Evolutionary conservation across 37 sponge, comb jelly and placozoan species (phyloP).

Genomic region (Tethya wilhelma): DNA sequence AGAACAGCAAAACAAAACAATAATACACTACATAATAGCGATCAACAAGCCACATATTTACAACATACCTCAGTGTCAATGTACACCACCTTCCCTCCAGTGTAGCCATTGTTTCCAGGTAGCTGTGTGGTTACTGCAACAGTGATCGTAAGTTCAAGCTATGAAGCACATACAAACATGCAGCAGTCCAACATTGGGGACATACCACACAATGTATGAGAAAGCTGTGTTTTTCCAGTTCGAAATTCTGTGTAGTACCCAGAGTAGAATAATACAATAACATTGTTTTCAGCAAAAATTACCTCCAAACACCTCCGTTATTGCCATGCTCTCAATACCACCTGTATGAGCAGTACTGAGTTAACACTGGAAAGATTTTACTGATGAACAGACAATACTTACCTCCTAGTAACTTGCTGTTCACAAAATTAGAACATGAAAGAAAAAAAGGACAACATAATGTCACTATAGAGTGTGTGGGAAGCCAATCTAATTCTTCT

Average conservation of each 20-base stretch:
- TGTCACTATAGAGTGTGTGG: no score
- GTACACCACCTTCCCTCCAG: constrained; percentile 97
- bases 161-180: neutral
- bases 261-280: neutral
- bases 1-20: neutral
- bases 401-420: constrained; percentile 84
- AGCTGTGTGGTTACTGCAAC: constrained; percentile 88
- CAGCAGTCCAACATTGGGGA: neutral
- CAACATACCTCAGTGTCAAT: constrained; percentile 94
- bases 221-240: constrained; percentile 98
- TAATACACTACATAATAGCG: neutral
- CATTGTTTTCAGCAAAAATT: neutral
- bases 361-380: neutral
- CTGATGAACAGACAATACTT: neutral
- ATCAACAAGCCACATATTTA: neutral
- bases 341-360: constrained; percentile 40
- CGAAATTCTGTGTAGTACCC: constrained; percentile 89
- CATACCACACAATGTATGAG: constrained; percentile 98
- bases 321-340: constrained; percentile 99
- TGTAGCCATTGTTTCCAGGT: constrained; percentile 91
- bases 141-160: neutral
- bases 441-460: neutral
- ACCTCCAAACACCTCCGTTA: constrained; percentile 99
- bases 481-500: no score
- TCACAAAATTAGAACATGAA: neutral